phyloP scores from a whole-genome alignment of 2,888 invertebrate genomes.

The Mythimna vitellina region DNA sequence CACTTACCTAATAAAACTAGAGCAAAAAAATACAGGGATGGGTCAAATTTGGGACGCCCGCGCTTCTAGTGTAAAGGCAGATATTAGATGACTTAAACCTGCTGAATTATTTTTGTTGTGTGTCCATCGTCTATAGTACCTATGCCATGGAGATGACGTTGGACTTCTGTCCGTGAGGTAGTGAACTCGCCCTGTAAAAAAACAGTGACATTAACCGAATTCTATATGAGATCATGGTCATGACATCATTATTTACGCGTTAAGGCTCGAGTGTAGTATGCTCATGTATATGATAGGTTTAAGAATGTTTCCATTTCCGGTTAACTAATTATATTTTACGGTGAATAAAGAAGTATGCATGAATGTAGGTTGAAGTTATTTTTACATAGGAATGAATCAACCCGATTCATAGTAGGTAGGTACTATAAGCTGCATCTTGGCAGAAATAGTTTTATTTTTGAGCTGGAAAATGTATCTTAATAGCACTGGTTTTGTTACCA shows the following conservation, averaged over 20 bases:
- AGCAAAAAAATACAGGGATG: no score
- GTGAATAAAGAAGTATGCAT: not conserved
- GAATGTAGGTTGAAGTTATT: no score
- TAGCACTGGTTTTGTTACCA: no score
- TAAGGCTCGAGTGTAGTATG: not conserved
- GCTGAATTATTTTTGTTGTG: not conserved
- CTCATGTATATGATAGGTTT: not conserved
- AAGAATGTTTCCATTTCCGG: conserved; percentile 15
- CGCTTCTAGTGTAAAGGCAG: no score
- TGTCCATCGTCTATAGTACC: conserved; percentile 2
- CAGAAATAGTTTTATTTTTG: no score
- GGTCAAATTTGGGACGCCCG: no score
- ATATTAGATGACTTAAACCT: not conserved
- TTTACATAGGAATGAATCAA: not conserved
- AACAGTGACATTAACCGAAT: conserved; percentile 22
- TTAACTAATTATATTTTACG: not conserved
- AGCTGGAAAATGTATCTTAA: no score
- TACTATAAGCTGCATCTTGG: no score
- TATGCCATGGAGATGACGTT: conserved; percentile 44
- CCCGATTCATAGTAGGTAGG: no score
- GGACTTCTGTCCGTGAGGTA: conserved; percentile 32
- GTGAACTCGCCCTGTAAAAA: conserved; percentile 20
- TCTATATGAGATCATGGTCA: conserved; percentile 50
- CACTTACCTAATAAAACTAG: no score
- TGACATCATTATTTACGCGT: conserved; percentile 47